Evolutionary conservation across 2,888 invertebrate species (phyloP).

Genomic region (Drosophila putrida): DNA sequence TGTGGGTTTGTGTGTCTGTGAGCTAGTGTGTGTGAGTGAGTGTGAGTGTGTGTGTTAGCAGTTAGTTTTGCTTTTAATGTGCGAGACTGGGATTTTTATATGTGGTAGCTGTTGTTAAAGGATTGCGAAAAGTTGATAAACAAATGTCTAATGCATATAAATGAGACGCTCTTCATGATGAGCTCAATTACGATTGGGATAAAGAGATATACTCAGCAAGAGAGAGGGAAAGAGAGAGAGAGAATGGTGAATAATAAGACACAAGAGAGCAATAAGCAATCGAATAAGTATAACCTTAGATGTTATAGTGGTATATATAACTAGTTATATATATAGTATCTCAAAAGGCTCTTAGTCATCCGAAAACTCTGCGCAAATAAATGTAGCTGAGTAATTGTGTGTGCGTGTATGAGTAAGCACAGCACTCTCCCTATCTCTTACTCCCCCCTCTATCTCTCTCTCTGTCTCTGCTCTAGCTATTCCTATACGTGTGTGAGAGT

Average conservation of each 20-base stretch:
- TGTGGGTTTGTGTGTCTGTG: slow-evolving; percentile 18
- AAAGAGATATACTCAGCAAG: slow-evolving; percentile 12
- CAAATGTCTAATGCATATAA: slow-evolving; percentile 44
- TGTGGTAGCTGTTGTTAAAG: slow-evolving; percentile 32
- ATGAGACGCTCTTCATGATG: slow-evolving; percentile 38
- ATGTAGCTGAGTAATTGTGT: slow-evolving; percentile 65
- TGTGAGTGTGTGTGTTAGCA: slow-evolving; percentile 31
- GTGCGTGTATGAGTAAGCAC: slow-evolving; percentile 43
- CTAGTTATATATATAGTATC: too few relatives aligned
- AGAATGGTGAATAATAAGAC: slow-evolving; percentile 50
- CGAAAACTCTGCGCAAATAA: slow-evolving; percentile 59
- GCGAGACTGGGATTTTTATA: slow-evolving; percentile 45
- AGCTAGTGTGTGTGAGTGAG: slow-evolving; percentile 18
- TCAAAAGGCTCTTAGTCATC: slow-evolving; percentile 68
- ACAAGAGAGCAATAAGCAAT: slow-evolving; percentile 36
- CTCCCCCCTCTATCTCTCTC: background rate
- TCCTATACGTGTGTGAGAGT: slow-evolving; percentile 37
- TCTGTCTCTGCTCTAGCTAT: background rate
- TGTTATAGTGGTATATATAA: slow-evolving; percentile 6
- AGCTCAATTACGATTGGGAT: slow-evolving; percentile 45
- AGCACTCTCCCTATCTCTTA: slow-evolving; percentile 1
- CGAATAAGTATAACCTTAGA: slow-evolving; percentile 14
- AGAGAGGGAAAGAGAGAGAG: background rate
- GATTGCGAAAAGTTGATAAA: slow-evolving; percentile 55
- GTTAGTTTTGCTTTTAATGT: slow-evolving; percentile 54